Percentiles rank a stretch among this genome's conserved stretches.
Conservation (phyloP, 1,140 invertebrate genomes). For the Achatina immaculata region DNA sequence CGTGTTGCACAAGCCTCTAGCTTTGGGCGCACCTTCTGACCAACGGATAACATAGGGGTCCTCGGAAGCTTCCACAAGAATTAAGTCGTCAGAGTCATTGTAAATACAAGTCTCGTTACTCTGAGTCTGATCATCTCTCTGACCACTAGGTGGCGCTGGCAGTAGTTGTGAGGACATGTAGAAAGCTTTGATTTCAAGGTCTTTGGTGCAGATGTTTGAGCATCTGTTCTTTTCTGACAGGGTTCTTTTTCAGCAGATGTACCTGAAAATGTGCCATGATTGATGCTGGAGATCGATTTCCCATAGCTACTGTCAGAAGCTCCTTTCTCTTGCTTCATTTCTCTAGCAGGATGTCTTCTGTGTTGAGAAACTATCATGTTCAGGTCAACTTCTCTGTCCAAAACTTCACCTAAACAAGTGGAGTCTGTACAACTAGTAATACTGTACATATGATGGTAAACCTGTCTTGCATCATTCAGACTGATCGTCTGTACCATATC, state of each 20-base stretch:
- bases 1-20: conserved; percentile 23
- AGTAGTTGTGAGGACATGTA: too few species aligned
- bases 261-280: not conserved
- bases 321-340: conserved; percentile 20
- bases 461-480: conserved; percentile 26
- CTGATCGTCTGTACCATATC: conserved; percentile 11
- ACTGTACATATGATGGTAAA: conserved; percentile 28
- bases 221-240: not conserved
- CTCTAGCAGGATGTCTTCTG: not conserved
- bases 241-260: too few species aligned
- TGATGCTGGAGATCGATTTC: too few species aligned
- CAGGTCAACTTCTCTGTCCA: not conserved
- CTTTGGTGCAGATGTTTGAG: not conserved
- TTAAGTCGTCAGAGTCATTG: conserved; percentile 8
- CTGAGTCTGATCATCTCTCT: too few species aligned
- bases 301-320: conserved; percentile 6
- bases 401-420: conserved; percentile 2
- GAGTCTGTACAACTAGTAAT: not conserved
- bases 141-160: too few species aligned
- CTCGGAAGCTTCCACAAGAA: conserved; percentile 19
- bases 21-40: conserved; percentile 7
- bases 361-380: not conserved
- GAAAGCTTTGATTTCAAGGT: not conserved
- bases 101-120: too few species aligned
- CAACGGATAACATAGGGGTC: conserved; percentile 12